phyloP scores from a whole-genome alignment of 2,113 vertebrate species.

The Mystacornis crossleyi region DNA sequence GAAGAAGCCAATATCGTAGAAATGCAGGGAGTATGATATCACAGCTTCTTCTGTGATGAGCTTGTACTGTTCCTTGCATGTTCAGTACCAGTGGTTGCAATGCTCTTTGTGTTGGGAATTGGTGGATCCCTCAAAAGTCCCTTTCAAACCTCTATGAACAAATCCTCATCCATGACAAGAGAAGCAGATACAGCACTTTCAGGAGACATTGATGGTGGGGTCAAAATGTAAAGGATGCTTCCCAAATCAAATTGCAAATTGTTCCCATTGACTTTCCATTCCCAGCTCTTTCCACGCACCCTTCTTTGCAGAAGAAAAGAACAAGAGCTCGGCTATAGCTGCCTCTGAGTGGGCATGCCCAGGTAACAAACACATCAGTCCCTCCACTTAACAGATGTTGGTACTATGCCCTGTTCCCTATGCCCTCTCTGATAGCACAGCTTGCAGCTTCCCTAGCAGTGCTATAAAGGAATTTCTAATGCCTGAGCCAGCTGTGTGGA shows the following conservation, averaged over 20 bases:
- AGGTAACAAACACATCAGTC: not conserved
- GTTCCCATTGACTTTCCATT: not conserved
- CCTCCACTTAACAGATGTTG: not conserved
- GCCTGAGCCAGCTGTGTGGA: not conserved
- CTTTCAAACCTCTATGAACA: slow-evolving; percentile 71
- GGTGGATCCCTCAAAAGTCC: slow-evolving; percentile 74
- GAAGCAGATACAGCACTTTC: not conserved
- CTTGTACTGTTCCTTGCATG: not conserved
- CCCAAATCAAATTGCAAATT: not conserved
- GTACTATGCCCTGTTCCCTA: not conserved
- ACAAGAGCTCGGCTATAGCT: not conserved
- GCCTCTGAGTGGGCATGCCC: not conserved
- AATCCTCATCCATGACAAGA: slow-evolving; percentile 67
- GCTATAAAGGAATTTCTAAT: not conserved
- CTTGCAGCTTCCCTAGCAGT: not conserved
- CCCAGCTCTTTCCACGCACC: not conserved
- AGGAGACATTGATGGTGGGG: not conserved
- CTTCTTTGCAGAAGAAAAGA: not conserved
- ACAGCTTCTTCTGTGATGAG: not conserved
- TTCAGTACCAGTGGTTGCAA: not conserved
- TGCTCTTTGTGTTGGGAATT: slow-evolving; percentile 52
- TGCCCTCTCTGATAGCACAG: not conserved
- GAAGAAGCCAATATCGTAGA: not conserved
- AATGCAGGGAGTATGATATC: not conserved
- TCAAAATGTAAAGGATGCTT: not conserved